These are phyloP conservation scores for Nudaria mundana DNA, from an alignment of 2,888 invertebrate species.

Conservation along the genomic window DNA sequence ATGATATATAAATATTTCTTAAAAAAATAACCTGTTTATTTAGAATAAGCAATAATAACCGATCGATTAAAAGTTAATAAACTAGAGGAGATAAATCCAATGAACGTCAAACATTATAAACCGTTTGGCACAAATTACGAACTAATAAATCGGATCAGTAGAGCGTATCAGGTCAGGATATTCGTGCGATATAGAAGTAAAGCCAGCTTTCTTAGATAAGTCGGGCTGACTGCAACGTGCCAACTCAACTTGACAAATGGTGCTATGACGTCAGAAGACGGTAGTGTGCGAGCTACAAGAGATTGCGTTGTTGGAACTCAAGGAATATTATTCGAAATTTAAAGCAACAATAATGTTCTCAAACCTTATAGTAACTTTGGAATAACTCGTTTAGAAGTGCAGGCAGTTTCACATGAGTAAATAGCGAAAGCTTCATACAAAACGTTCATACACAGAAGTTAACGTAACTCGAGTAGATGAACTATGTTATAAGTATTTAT, in stretches of 20 bases:
- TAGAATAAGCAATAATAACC: no score
- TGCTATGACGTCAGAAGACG: conserved; percentile 65
- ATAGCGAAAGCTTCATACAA: no score
- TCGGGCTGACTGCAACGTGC: conserved; percentile 54
- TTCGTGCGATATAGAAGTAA: conserved; percentile 57
- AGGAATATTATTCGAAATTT: conserved; percentile 15
- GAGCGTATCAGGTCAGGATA: conserved; percentile 54
- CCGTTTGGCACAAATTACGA: conserved; percentile 38
- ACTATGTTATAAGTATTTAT: no score
- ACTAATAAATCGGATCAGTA: conserved; percentile 53
- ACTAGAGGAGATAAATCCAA: no score
- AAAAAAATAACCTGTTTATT: no score
- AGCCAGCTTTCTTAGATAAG: conserved; percentile 67
- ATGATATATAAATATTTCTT: no score
- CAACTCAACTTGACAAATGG: conserved; percentile 72
- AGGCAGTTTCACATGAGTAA: no score
- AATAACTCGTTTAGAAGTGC: no score
- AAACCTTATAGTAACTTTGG: no score
- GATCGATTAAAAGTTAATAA: no score
- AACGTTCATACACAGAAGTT: no score
- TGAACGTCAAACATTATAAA: conserved; percentile 35
- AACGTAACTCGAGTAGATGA: no score
- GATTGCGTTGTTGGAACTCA: conserved; percentile 25
- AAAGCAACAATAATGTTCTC: background rate
- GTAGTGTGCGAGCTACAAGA: conserved; percentile 22